A percentile compares a stretch with the other conserved stretches of the same genome.
These are phyloP conservation scores for Euclidia mi DNA, from an alignment of 2,888 invertebrate species.

Conservation along the genomic window DNA sequence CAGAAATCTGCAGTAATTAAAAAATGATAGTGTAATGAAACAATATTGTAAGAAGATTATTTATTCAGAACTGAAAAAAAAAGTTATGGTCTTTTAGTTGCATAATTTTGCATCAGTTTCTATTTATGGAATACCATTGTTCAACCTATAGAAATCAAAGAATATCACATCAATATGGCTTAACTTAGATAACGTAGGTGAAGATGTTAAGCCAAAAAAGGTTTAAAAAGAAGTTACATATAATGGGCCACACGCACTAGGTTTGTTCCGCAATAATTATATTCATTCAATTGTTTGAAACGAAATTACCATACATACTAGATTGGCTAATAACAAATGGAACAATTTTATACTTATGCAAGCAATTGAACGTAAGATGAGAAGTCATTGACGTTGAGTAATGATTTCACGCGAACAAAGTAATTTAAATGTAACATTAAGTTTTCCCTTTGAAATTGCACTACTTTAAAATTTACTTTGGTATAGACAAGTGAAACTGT, in stretches of 20 bases:
- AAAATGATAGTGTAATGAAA: no score
- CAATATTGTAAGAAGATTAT: no score
- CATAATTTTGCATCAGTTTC: no score
- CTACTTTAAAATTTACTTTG: no score
- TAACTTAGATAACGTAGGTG: neutral
- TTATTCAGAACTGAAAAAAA: no score
- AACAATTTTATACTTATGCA: constrained; percentile 40
- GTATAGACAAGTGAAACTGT: no score
- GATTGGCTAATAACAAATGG: constrained; percentile 46
- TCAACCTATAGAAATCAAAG: no score
- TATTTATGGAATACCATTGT: no score
- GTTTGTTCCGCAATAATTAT: constrained; percentile 34
- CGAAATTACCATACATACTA: constrained; percentile 44
- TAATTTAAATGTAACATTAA: neutral
- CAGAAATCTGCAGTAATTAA: no score
- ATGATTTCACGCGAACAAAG: constrained; percentile 16
- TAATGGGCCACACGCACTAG: constrained; percentile 30
- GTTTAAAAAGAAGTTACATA: constrained; percentile 18
- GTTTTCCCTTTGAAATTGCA: no score
- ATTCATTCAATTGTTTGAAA: constrained; percentile 52
- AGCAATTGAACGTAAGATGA: constrained; percentile 40
- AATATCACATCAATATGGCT: neutral
- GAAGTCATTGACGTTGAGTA: constrained; percentile 25
- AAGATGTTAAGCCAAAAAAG: constrained; percentile 10
- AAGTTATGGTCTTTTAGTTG: no score